Evolutionary conservation across 2,113 vertebrate species (phyloP).

Genomic region (Desmodus rotundus): DNA sequence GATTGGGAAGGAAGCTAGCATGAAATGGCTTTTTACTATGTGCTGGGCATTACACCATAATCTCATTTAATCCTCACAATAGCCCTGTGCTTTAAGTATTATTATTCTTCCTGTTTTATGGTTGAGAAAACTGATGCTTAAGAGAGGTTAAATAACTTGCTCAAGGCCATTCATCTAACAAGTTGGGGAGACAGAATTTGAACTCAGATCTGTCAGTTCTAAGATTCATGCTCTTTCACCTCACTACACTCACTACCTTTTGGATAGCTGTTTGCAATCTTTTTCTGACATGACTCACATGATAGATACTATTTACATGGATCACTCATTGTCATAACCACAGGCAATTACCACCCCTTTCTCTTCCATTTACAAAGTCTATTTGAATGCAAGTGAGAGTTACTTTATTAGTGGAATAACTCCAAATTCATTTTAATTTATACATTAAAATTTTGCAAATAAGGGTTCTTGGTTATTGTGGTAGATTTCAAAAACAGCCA

Average conservation of each 20-base stretch:
- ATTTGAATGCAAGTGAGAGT: neutral
- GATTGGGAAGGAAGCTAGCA: neutral
- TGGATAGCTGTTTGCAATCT: neutral
- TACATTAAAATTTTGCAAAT: neutral
- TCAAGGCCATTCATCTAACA: neutral
- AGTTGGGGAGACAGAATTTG: neutral
- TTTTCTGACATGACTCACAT: neutral
- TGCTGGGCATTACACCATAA: neutral
- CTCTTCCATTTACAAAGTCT: neutral
- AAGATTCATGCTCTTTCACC: neutral
- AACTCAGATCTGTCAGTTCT: neutral
- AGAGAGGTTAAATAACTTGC: neutral
- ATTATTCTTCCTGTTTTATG: neutral
- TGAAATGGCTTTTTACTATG: conserved; percentile 13
- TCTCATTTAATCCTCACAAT: neutral
- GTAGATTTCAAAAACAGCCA: conserved; percentile 2
- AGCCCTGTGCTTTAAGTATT: neutral
- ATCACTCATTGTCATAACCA: neutral
- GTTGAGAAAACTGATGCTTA: conserved; percentile 1
- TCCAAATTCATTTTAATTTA: neutral
- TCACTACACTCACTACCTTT: neutral
- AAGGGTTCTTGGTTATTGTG: neutral
- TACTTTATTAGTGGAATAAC: neutral
- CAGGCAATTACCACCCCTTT: neutral
- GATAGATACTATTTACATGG: neutral